Percentiles rank a stretch among this genome's conserved stretches.
Conservation (phyloP, 2,888 invertebrate species). For the Caenorhabditis japonica region DNA sequence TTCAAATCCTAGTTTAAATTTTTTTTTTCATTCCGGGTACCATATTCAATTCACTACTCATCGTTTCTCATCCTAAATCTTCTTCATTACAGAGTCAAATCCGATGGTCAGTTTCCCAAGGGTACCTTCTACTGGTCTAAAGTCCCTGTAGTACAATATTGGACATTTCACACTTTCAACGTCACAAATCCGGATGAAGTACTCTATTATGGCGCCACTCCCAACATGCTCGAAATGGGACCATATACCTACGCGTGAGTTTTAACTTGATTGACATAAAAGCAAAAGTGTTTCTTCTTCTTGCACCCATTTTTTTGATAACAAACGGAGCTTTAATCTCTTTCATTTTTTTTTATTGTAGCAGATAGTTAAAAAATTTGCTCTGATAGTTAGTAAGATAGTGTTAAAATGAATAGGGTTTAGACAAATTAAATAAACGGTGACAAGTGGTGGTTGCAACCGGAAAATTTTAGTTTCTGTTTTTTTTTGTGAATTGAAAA, state of each 20-base stretch:
- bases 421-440: not conserved
- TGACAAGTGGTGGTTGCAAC: slow-evolving; percentile 14
- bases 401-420: not conserved
- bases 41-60: too few species aligned
- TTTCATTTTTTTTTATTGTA: slow-evolving; percentile 9
- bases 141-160: slow-evolving; percentile 55
- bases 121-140: slow-evolving; percentile 58
- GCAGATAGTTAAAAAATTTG: slow-evolving; percentile 14
- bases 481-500: too few species aligned
- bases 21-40: too few species aligned
- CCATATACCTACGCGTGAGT: slow-evolving; percentile 63
- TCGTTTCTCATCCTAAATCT: too few species aligned
- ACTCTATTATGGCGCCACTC: slow-evolving; percentile 57
- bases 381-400: slow-evolving; percentile 18
- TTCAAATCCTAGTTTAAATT: too few species aligned
- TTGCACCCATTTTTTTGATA: slow-evolving; percentile 10
- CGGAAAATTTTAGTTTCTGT: too few species aligned
- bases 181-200: slow-evolving; percentile 66
- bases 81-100: slow-evolving; percentile 37
- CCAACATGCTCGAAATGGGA: slow-evolving; percentile 57
- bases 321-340: slow-evolving; percentile 23
- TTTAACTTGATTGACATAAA: slow-evolving; percentile 5
- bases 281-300: slow-evolving; percentile 1
- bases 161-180: slow-evolving; percentile 56
- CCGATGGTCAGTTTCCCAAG: slow-evolving; percentile 55